Evolutionary conservation across 2,113 vertebrate species (phyloP), one percentile per base, ranked within the genome.

Genomic region (Pteruthius melanotis): DNA sequence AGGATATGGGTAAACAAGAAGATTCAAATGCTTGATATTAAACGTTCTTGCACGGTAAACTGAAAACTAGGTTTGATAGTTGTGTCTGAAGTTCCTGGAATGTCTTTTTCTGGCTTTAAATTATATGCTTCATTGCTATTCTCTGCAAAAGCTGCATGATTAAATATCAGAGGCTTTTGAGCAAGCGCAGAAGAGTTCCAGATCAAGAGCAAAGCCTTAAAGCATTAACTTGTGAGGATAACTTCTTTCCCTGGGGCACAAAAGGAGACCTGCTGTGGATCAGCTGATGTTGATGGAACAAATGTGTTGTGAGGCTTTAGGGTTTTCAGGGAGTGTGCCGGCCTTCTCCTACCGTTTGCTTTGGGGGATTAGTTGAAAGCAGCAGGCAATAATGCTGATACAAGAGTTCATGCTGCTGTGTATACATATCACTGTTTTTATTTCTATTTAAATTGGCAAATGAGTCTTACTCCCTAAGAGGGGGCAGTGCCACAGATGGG

Each of bases 281-380:
- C 64, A 70, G 44, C 86, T 87, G 47, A 79, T 93, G 64, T 64
- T 76, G 83, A 23, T 75, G 69, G 70, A 95, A 74, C 63, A 56
- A 69, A 45, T 23, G 81, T 78, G 80, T 42, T 72, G 70, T 7
- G 86, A 89, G 44, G 57, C 45, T 40, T 39, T 18, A 5, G 26
- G 18, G 54, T 92, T 93, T 90, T 28, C 60, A 76, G 85, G 89
- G 77, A 93, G 88, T 6, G 57, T 35, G 33, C 89, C 1, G 9
- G 23, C 61, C 35, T 57, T 93, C 37, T 26, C 45, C 45, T 39
- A 31, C 22, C 9, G 21, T 87, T 92, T 85, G 81, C 93, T 93
- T 80, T 87, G 75, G 42, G 16, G 57, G 89, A 74, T 90, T 93
- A 86, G 87, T 56, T 57, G 60, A 78, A 61, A 70, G 71, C 96